These are phyloP conservation scores for Drosophila lacicola DNA, from an alignment of 2,888 invertebrate genomes.

Conservation along the genomic window DNA sequence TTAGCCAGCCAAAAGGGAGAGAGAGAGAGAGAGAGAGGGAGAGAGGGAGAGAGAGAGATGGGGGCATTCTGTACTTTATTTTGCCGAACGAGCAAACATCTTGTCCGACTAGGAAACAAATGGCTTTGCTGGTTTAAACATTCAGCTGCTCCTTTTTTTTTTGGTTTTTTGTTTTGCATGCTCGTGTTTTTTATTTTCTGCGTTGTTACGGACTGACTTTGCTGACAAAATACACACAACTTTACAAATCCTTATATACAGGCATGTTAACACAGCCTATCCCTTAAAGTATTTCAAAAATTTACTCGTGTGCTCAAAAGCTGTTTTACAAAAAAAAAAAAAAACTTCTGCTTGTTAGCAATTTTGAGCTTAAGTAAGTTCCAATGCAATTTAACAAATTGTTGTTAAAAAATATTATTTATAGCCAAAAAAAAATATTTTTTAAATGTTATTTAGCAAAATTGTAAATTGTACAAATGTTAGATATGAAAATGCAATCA, in stretches of 20 bases:
- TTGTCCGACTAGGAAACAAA: constrained; percentile 84
- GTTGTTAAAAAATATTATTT: not conserved
- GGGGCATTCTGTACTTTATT: constrained; percentile 80
- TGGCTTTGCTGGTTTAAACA: constrained; percentile 82
- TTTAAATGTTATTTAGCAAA: not conserved
- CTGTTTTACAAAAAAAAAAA: constrained; percentile 18
- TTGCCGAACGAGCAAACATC: constrained; percentile 83
- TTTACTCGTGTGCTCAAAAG: constrained; percentile 27
- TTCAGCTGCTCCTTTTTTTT: constrained; percentile 69
- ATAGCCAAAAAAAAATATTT: too few relatives aligned
- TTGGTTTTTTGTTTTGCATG: constrained; percentile 14
- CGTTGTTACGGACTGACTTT: constrained; percentile 41
- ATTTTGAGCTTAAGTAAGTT: not conserved
- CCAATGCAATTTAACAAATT: not conserved
- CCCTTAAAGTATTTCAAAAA: constrained; percentile 31
- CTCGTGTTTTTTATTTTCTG: constrained; percentile 17
- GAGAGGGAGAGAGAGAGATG: not conserved
- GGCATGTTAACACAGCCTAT: constrained; percentile 18
- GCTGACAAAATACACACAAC: constrained; percentile 32
- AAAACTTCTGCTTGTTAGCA: constrained; percentile 3
- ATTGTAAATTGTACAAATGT: too few relatives aligned
- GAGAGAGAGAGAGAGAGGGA: not conserved
- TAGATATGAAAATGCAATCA: too few relatives aligned
- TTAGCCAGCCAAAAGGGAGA: constrained; percentile 28
- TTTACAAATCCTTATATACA: constrained; percentile 57